A percentile compares a stretch with the other conserved stretches of the same genome.
Conservation (phyloP, 2,113 vertebrate genomes). For the Shinisaurus crocodilurus region DNA sequence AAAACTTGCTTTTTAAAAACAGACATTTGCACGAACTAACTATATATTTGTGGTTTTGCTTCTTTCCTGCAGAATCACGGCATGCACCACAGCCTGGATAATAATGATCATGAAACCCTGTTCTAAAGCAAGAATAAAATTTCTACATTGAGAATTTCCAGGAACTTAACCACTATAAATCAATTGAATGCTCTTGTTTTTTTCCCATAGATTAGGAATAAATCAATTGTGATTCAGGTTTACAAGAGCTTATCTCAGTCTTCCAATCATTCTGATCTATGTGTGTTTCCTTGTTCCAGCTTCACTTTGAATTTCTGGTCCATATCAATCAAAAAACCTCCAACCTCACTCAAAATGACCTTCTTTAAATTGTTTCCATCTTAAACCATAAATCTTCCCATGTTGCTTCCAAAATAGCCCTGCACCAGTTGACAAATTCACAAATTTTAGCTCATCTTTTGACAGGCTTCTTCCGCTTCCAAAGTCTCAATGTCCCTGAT, state of each 20-base stretch:
- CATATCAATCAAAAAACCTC: not conserved
- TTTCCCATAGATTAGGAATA: not conserved
- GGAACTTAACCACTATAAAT: not conserved
- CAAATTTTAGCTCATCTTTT: slow-evolving; percentile 34
- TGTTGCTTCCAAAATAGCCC: slow-evolving; percentile 28
- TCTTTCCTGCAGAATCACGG: not conserved
- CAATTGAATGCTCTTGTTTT: not conserved
- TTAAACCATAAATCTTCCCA: slow-evolving; percentile 37
- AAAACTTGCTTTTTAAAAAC: not conserved
- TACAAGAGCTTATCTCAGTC: not conserved
- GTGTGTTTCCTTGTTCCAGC: not conserved
- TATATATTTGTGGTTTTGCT: not conserved
- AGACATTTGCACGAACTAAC: not conserved
- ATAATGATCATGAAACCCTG: not conserved
- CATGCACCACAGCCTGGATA: not conserved
- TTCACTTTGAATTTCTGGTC: slow-evolving; percentile 1
- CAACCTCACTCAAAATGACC: slow-evolving; percentile 38
- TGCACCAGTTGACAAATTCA: slow-evolving; percentile 28
- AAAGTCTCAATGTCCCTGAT: slow-evolving; percentile 11
- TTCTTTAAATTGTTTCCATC: slow-evolving; percentile 42
- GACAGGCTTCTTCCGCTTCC: slow-evolving; percentile 4
- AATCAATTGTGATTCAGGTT: slow-evolving; percentile 24
- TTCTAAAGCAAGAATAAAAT: slow-evolving; percentile 4
- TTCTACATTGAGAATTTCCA: slow-evolving; percentile 10
- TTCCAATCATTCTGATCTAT: slow-evolving; percentile 9